These are phyloP conservation scores for Drosophila ercepeae DNA, from an alignment of 1,140 invertebrate species.

Conservation along the genomic window DNA sequence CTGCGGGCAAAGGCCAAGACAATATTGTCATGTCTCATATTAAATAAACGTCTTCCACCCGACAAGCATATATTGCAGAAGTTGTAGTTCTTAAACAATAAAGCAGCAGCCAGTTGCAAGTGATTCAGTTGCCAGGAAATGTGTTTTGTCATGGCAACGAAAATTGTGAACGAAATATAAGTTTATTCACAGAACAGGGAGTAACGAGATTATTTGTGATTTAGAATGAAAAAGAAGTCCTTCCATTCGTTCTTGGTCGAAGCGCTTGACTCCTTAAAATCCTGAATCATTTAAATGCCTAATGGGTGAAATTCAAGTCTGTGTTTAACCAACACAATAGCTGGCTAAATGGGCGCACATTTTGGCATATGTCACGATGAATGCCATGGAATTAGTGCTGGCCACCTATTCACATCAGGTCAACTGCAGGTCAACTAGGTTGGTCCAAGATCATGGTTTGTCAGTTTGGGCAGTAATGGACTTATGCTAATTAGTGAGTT, in stretches of 20 bases:
- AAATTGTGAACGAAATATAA: slow-evolving; percentile 5
- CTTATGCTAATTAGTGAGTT: slow-evolving; percentile 53
- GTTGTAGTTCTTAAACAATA: slow-evolving; percentile 34
- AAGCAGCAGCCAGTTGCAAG: slow-evolving; percentile 5
- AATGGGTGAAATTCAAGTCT: background rate
- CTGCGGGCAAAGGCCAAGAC: slow-evolving; percentile 40
- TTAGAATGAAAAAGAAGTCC: background rate
- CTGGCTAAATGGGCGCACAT: slow-evolving; percentile 1
- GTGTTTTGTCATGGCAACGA: slow-evolving; percentile 32
- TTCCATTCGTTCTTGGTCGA: background rate
- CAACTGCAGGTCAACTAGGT: slow-evolving; percentile 21
- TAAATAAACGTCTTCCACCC: slow-evolving; percentile 26
- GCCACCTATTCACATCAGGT: slow-evolving; percentile 26
- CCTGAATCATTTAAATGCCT: background rate
- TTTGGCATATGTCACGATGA: slow-evolving; percentile 28
- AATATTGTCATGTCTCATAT: slow-evolving; percentile 53
- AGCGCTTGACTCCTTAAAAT: background rate
- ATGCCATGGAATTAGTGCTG: slow-evolving; percentile 26
- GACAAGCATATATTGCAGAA: slow-evolving; percentile 7
- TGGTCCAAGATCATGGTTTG: background rate
- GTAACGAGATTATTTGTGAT: slow-evolving; percentile 16
- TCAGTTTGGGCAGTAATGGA: slow-evolving; percentile 40
- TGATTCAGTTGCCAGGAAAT: slow-evolving; percentile 19
- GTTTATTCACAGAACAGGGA: slow-evolving; percentile 22
- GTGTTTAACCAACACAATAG: background rate